Conservation (phyloP, 2,888 invertebrate species). For the Drosophila yooni region DNA sequence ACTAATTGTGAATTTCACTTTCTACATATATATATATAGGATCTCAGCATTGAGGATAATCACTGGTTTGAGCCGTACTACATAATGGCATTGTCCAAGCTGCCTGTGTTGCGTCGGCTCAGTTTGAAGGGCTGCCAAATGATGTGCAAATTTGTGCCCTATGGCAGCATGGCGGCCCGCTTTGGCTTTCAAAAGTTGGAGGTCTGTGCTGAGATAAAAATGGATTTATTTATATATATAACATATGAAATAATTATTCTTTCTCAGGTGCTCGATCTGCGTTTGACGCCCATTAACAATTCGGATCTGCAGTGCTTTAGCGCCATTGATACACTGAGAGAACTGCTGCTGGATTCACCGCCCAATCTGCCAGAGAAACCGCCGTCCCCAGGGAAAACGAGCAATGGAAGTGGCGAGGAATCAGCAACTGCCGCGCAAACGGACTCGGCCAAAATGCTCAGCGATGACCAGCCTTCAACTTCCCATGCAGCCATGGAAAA, state of each 20-base stretch:
- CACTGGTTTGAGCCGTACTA: conserved; percentile 91
- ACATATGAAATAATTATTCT: conserved; percentile 4
- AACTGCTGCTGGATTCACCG: conserved; percentile 86
- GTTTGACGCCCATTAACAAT: conserved; percentile 87
- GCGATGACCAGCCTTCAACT: conserved; percentile 67
- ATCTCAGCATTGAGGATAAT: conserved; percentile 90
- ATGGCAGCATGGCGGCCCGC: conserved; percentile 90
- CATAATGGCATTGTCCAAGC: conserved; percentile 90
- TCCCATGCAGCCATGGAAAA: conserved; percentile 69
- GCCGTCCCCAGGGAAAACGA: conserved; percentile 25
- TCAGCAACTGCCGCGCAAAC: conserved; percentile 7
- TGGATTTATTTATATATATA: neutral
- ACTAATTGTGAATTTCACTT: conserved; percentile 27
- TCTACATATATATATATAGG: conserved; percentile 85
- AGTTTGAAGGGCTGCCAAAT: conserved; percentile 88
- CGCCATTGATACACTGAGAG: conserved; percentile 86
- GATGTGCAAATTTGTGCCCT: conserved; percentile 90
- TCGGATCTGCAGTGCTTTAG: conserved; percentile 87
- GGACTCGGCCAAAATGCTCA: conserved; percentile 46
- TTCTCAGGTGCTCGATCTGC: conserved; percentile 86
- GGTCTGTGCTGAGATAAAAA: conserved; percentile 47
- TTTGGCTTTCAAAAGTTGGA: conserved; percentile 87
- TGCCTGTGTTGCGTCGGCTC: conserved; percentile 87
- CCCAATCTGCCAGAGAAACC: conserved; percentile 36
- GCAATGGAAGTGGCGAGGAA: conserved; percentile 47